Percentiles rank a stretch among this genome's conserved stretches.
Conservation (phyloP, 2,797 vertebrate species). For the Poecilia wingei region DNA sequence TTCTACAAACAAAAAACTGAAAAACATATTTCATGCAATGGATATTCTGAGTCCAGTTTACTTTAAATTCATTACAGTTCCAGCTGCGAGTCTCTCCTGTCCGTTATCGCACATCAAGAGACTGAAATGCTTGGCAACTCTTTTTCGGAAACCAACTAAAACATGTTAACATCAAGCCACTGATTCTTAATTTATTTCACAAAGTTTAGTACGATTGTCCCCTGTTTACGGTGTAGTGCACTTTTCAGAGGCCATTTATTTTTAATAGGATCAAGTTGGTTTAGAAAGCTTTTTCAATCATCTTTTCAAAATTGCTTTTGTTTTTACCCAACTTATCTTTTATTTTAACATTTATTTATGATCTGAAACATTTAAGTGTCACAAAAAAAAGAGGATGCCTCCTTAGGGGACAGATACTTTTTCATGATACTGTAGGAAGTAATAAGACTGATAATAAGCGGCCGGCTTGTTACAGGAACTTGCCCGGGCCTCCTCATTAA, state of each 20-base stretch:
- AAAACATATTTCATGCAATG: background rate
- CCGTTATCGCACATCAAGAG: background rate
- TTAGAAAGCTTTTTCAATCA: background rate
- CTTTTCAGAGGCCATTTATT: background rate
- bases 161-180: background rate
- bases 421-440: background rate
- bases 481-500: conserved; percentile 49
- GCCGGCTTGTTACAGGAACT: conserved; percentile 23
- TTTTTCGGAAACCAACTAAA: background rate
- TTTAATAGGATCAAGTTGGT: background rate
- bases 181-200: background rate
- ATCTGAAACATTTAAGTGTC: background rate
- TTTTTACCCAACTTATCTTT: background rate
- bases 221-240: background rate
- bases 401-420: background rate
- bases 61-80: background rate
- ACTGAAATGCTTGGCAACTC: background rate
- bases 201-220: background rate
- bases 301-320: background rate
- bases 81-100: background rate
- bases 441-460: conserved; percentile 21
- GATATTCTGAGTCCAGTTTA: background rate
- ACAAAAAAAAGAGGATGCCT: background rate
- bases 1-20: background rate
- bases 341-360: background rate